Percentiles rank a stretch among this genome's conserved stretches.
Evolutionary conservation across 1,140 invertebrate genomes (phyloP).

Genomic region (Battus philenor): DNA sequence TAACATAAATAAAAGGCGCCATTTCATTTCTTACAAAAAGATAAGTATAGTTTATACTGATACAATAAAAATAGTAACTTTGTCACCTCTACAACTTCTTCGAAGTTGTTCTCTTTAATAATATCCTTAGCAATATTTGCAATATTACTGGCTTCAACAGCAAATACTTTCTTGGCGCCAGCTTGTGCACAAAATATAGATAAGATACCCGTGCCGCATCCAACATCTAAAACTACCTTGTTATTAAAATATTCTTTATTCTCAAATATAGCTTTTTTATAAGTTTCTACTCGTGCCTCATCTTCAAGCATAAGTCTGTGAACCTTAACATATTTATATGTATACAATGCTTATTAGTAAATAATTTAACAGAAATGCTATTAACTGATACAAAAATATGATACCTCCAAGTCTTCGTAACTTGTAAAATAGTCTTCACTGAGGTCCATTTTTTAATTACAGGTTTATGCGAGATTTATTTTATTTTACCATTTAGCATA

Average conservation of each 20-base stretch:
- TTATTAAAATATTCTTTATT: constrained; percentile 81
- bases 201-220: constrained; percentile 97
- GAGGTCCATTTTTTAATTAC: constrained; percentile 11
- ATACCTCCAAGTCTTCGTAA: constrained; percentile 76
- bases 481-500: too few relatives aligned
- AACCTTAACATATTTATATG: constrained; percentile 73
- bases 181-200: constrained; percentile 97
- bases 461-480: too few relatives aligned
- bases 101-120: constrained; percentile 83
- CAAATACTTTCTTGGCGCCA: constrained; percentile 94
- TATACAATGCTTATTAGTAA: too few relatives aligned
- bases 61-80: too few relatives aligned
- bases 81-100: constrained; percentile 76
- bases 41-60: too few relatives aligned
- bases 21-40: too few relatives aligned
- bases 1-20: too few relatives aligned
- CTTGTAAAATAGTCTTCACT: constrained; percentile 68
- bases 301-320: constrained; percentile 89
- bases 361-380: too few relatives aligned
- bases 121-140: constrained; percentile 91
- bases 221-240: constrained; percentile 95
- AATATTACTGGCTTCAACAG: constrained; percentile 94
- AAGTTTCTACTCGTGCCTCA: constrained; percentile 86
- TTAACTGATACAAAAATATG: background rate
- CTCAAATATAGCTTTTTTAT: constrained; percentile 87